These are phyloP conservation scores for Drepana falcataria DNA, from an alignment of 2,888 invertebrate species.

Conservation along the genomic window DNA sequence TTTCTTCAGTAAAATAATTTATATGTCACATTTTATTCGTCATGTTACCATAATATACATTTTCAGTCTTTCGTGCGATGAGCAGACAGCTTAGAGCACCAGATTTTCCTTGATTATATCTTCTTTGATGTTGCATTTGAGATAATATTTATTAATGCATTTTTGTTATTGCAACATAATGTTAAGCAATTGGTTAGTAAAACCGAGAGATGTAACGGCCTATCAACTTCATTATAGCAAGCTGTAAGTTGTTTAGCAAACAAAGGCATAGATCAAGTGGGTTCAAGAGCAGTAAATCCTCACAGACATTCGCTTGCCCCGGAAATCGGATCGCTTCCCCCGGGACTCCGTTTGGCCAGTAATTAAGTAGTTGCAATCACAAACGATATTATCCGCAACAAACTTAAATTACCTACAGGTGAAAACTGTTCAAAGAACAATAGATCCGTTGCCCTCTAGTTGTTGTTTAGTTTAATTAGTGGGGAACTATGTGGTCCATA, in stretches of 20 bases:
- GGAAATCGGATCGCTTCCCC: conserved; percentile 36
- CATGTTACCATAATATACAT: too few relatives aligned
- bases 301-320: conserved; percentile 31
- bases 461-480: conserved; percentile 25
- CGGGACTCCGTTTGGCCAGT: conserved; percentile 36
- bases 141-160: too few relatives aligned
- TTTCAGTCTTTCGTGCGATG: too few relatives aligned
- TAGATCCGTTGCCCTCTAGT: conserved; percentile 19
- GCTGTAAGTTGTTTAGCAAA: conserved; percentile 14
- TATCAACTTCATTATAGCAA: too few relatives aligned
- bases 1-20: too few relatives aligned
- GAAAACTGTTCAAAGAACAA: conserved; percentile 39
- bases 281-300: conserved; percentile 65
- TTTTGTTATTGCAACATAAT: too few relatives aligned
- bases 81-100: too few relatives aligned
- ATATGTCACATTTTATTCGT: too few relatives aligned
- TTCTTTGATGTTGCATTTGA: too few relatives aligned
- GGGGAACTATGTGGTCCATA: conserved; percentile 3
- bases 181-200: too few relatives aligned
- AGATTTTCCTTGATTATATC: too few relatives aligned
- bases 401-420: conserved; percentile 63
- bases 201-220: too few relatives aligned
- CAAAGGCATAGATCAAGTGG: conserved; percentile 39
- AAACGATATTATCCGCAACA: conserved; percentile 52
- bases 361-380: conserved; percentile 65